These are phyloP conservation scores for Empidonax traillii DNA, from an alignment of 2,113 vertebrate species.

Conservation along the genomic window DNA sequence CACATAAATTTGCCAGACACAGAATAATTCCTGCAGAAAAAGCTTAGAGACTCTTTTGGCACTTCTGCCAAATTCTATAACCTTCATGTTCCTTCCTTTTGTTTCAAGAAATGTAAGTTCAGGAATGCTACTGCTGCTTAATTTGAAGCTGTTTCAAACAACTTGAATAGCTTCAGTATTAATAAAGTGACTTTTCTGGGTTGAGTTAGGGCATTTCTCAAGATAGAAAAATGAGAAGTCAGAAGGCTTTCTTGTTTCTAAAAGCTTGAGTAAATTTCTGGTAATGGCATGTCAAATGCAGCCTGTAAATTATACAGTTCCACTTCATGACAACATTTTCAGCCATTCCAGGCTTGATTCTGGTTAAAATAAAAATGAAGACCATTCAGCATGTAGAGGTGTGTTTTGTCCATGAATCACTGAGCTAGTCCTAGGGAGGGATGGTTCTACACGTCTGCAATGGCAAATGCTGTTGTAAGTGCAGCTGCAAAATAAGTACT, in stretches of 20 bases:
- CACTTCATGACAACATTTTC: not conserved
- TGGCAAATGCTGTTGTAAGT: not conserved
- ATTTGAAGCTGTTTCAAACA: not conserved
- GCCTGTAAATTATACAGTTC: not conserved
- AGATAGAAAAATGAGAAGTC: not conserved
- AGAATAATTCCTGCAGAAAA: not conserved
- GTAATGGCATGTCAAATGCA: not conserved
- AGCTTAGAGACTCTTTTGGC: not conserved
- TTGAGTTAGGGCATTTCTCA: not conserved
- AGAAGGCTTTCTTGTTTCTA: not conserved
- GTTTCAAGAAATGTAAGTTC: not conserved
- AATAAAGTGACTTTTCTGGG: not conserved
- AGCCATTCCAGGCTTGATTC: not conserved
- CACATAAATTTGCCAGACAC: not conserved
- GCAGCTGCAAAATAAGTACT: not conserved
- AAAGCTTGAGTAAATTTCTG: conserved; percentile 20
- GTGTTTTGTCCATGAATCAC: not conserved
- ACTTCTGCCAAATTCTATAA: not conserved
- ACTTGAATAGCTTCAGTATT: not conserved
- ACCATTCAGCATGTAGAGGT: not conserved
- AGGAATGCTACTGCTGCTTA: not conserved
- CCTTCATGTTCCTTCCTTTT: not conserved
- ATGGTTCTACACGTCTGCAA: not conserved
- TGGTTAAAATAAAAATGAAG: not conserved
- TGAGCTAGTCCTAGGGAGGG: not conserved